Percentiles rank a stretch among this genome's conserved stretches.
phyloP scores from a whole-genome alignment of 1,140 invertebrate genomes.

The Globodera rostochiensis region DNA sequence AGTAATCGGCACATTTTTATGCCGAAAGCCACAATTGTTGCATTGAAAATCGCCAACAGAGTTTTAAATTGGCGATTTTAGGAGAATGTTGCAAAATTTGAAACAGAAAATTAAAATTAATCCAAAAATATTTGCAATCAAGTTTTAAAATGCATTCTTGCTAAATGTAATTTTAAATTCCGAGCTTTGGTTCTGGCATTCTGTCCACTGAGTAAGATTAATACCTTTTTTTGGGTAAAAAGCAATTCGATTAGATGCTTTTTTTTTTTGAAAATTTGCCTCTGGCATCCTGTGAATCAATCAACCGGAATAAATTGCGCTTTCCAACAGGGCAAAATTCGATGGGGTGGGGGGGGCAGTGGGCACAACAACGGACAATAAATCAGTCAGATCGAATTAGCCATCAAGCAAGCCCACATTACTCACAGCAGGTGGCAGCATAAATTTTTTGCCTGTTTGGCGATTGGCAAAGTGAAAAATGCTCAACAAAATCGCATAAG shows the following conservation, averaged over 20 bases:
- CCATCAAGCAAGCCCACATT: neutral
- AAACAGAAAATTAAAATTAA: too few species aligned
- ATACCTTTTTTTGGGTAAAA: too few species aligned
- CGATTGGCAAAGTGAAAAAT: neutral
- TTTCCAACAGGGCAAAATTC: neutral
- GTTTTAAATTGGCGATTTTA: neutral
- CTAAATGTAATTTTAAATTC: too few species aligned
- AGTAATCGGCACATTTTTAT: neutral
- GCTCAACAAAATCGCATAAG: neutral
- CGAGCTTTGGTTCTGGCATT: too few species aligned
- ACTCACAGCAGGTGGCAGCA: neutral
- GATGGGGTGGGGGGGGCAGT: too few species aligned
- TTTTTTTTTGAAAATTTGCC: too few species aligned
- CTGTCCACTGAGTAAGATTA: too few species aligned
- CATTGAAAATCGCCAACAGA: neutral
- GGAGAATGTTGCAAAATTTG: neutral
- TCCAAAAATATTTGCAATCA: too few species aligned
- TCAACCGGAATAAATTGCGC: too few species aligned
- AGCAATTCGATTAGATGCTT: too few species aligned
- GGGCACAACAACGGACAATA: neutral
- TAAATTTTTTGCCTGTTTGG: neutral
- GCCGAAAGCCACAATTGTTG: neutral
- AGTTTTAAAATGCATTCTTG: too few species aligned
- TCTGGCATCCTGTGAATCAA: too few species aligned
- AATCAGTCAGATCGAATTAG: conserved; percentile 3